Conservation (phyloP, 2,113 vertebrate species). For the Danionella cerebrum region DNA sequence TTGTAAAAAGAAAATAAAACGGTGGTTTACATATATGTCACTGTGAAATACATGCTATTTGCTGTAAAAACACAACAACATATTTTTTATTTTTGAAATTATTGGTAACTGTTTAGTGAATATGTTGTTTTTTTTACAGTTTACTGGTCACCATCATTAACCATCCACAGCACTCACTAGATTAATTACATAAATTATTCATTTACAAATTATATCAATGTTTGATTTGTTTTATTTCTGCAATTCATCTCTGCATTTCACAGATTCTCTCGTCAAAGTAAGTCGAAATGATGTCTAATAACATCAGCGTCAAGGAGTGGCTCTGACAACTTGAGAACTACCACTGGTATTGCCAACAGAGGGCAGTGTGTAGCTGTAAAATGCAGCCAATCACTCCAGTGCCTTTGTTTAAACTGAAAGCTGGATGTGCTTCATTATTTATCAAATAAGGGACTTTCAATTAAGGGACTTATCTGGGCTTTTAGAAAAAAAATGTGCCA, state of each 20-base stretch:
- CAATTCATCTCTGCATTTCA: too few species aligned
- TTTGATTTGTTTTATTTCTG: neutral
- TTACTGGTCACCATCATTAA: too few species aligned
- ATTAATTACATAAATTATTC: too few species aligned
- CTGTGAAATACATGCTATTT: too few species aligned
- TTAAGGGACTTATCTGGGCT: slow-evolving; percentile 23
- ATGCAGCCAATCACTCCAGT: neutral
- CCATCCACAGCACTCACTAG: too few species aligned
- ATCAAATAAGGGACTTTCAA: slow-evolving; percentile 24
- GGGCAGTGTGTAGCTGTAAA: slow-evolving; percentile 43
- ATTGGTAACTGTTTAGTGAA: too few species aligned
- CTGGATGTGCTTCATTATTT: slow-evolving; percentile 40
- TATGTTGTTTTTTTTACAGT: too few species aligned
- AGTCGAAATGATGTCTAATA: neutral
- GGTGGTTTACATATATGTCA: too few species aligned
- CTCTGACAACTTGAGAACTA: neutral
- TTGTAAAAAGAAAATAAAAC: too few species aligned
- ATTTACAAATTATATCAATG: too few species aligned
- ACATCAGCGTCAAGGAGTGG: slow-evolving; percentile 2
- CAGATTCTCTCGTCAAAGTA: neutral
- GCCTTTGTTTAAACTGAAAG: slow-evolving; percentile 27
- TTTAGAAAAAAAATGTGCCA: slow-evolving; percentile 21
- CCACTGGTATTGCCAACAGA: slow-evolving; percentile 28
- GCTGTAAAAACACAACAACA: too few species aligned
- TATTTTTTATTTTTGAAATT: too few species aligned